A percentile compares a stretch with the other conserved stretches of the same genome.
phyloP scores from a whole-genome alignment of 2,113 vertebrate genomes.

The human (Homo sapiens) region DNA sequence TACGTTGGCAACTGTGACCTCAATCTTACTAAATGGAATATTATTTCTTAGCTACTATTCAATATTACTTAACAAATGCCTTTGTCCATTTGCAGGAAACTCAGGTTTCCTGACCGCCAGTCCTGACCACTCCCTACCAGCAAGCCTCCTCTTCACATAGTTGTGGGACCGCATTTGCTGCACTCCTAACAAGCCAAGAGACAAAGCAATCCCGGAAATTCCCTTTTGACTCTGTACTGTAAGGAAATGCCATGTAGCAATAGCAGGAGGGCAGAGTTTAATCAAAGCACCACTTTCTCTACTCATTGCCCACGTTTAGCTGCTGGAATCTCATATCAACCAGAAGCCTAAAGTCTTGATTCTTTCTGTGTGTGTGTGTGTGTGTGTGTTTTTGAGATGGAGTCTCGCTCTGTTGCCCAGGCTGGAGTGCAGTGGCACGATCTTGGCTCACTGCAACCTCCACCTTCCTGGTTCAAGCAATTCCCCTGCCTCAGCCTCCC shows the following conservation, averaged over 20 bases:
- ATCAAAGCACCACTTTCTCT: neutral
- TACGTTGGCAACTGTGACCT: neutral
- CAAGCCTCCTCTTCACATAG: neutral
- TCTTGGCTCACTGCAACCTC: no score
- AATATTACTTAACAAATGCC: neutral
- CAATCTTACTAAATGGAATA: neutral
- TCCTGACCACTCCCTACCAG: neutral
- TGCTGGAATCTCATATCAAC: neutral
- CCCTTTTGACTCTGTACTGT: neutral
- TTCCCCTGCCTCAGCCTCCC: no score
- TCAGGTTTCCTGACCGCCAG: neutral
- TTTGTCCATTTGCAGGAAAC: neutral
- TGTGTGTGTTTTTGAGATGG: neutral
- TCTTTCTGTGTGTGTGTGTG: neutral
- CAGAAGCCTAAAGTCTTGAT: neutral
- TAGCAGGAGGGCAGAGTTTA: neutral
- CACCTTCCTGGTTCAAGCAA: no score
- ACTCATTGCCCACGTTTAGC: no score
- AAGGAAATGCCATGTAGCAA: neutral
- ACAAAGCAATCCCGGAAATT: neutral
- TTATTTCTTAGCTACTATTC: conserved; percentile 26
- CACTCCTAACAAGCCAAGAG: neutral
- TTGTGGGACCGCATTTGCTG: neutral
- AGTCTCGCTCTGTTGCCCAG: neutral
- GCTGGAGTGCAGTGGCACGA: neutral